These are phyloP conservation scores for Oxyruncus cristatus DNA, from an alignment of 2,113 vertebrate species.

Conservation along the genomic window DNA sequence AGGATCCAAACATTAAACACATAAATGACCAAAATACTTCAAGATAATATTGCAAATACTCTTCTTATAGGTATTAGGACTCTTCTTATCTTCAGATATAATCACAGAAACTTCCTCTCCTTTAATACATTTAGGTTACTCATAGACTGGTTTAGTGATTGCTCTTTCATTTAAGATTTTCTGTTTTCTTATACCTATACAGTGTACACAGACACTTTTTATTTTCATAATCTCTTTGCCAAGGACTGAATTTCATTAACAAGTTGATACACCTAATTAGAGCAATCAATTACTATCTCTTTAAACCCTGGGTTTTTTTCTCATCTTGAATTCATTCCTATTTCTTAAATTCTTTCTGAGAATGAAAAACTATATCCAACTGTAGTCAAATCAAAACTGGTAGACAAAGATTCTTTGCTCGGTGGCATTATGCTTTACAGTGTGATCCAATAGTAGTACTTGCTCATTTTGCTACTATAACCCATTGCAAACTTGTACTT, in stretches of 20 bases:
- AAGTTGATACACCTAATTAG: neutral
- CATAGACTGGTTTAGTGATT: neutral
- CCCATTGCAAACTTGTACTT: neutral
- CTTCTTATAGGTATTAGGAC: neutral
- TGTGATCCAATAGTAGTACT: neutral
- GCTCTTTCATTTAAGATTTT: neutral
- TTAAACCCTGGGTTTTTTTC: neutral
- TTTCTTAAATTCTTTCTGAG: neutral
- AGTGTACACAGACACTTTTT: neutral
- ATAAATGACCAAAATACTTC: neutral
- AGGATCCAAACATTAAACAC: neutral
- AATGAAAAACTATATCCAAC: neutral
- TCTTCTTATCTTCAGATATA: neutral
- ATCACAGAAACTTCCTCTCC: neutral
- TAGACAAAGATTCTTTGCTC: neutral
- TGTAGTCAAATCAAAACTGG: neutral
- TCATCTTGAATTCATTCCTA: neutral
- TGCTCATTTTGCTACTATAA: neutral
- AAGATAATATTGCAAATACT: neutral
- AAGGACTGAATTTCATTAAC: neutral
- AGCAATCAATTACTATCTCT: neutral
- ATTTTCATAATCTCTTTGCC: neutral
- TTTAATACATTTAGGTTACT: neutral
- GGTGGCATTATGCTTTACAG: neutral
- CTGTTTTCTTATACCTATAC: neutral